Percentiles rank a stretch among this genome's conserved stretches.
Evolutionary conservation across 1,140 invertebrate genomes (phyloP).

Genomic region (Drosophila kikkawai): DNA sequence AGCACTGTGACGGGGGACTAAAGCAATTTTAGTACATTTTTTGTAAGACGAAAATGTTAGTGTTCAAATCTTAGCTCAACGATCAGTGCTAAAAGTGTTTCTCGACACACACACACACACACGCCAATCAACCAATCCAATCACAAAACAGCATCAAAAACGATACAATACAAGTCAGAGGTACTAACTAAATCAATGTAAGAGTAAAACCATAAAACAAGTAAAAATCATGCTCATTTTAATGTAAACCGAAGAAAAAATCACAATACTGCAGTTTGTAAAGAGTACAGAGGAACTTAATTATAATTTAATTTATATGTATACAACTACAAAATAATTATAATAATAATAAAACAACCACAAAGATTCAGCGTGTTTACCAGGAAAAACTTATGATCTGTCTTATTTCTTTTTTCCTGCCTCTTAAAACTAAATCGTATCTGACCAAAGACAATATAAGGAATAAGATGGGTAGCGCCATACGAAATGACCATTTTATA

Average conservation of each 20-base stretch:
- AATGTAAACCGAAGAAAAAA: constrained; percentile 43
- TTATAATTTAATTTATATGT: constrained; percentile 79
- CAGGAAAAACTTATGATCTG: constrained; percentile 55
- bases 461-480: background rate
- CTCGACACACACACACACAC: constrained; percentile 1
- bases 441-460: background rate
- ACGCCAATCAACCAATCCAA: constrained; percentile 8
- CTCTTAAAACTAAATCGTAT: background rate
- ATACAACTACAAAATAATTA: constrained; percentile 75
- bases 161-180: constrained; percentile 39
- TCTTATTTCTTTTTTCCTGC: constrained; percentile 16
- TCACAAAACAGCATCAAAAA: constrained; percentile 15
- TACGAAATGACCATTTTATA: background rate
- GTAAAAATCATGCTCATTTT: constrained; percentile 64
- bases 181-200: constrained; percentile 43
- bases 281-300: constrained; percentile 55
- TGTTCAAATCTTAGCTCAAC: constrained; percentile 77
- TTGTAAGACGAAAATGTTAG: constrained; percentile 70
- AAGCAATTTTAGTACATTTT: constrained; percentile 79
- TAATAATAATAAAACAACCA: constrained; percentile 53
- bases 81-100: constrained; percentile 64
- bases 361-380: constrained; percentile 56
- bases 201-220: constrained; percentile 39
- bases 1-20: constrained; percentile 59
- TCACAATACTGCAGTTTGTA: constrained; percentile 62